A percentile compares a stretch with the other conserved stretches of the same genome.
Conservation (phyloP, 2,888 invertebrate genomes). For the Drosophila leonis region DNA sequence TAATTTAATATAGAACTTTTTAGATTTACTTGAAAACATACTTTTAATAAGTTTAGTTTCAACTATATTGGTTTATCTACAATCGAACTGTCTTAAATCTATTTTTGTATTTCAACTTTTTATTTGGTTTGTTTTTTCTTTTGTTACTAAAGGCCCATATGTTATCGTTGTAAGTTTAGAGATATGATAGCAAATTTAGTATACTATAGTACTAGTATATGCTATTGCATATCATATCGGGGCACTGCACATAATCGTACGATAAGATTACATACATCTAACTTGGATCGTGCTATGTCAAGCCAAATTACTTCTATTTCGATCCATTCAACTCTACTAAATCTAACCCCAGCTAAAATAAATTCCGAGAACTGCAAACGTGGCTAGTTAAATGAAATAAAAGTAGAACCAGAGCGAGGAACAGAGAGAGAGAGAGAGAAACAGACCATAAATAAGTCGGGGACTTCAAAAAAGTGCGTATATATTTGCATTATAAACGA, state of each 20-base stretch:
- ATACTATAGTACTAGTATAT: not conserved
- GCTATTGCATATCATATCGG: conserved; percentile 41
- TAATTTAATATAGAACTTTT: no score
- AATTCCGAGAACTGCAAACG: conserved; percentile 42
- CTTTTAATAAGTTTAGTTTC: not conserved
- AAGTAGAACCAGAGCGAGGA: not conserved
- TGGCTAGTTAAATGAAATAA: conserved; percentile 27
- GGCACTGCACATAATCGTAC: conserved; percentile 39
- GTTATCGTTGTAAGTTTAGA: conserved; percentile 34
- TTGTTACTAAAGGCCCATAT: conserved; percentile 4
- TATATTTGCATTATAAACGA: conserved; percentile 76
- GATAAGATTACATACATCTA: conserved; percentile 49
- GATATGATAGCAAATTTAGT: conserved; percentile 24
- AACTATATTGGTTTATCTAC: not conserved
- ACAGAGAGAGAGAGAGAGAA: no score
- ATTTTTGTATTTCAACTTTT: not conserved
- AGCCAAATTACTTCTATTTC: conserved; percentile 13
- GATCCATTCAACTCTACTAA: not conserved
- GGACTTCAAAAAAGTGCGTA: conserved; percentile 65
- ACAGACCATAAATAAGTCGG: conserved; percentile 59
- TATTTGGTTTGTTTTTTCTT: not conserved
- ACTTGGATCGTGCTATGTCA: conserved; percentile 1
- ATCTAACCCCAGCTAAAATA: not conserved
- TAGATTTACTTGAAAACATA: not conserved
- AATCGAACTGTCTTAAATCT: not conserved